Evolutionary conservation across 2,797 vertebrate species (phyloP).

Genomic region (Amblyopsis hoosieri): DNA sequence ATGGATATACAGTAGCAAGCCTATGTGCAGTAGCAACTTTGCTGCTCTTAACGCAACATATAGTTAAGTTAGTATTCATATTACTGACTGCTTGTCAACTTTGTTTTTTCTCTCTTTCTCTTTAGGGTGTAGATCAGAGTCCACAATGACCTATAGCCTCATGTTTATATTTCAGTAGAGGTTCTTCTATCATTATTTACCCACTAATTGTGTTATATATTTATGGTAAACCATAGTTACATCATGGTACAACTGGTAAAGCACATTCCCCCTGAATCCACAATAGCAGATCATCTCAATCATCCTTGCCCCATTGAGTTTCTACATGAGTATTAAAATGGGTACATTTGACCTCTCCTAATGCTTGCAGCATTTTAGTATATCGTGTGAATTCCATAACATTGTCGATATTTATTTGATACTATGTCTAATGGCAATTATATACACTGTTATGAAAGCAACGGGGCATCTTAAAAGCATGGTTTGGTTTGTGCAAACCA

Average conservation of each 20-base stretch:
- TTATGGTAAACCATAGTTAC: conserved; percentile 8
- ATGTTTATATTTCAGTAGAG: conserved; percentile 13
- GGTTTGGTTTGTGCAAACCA: conserved; percentile 7
- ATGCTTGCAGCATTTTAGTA: conserved; percentile 19
- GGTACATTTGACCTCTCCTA: conserved; percentile 19
- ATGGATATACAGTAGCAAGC: no score
- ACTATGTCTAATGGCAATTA: conserved; percentile 4
- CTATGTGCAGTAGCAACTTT: conserved; percentile 8
- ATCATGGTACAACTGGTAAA: conserved; percentile 31
- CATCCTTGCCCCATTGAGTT: conserved; percentile 22
- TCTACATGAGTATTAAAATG: conserved; percentile 22
- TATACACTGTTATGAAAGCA: neutral
- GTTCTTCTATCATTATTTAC: conserved; percentile 9
- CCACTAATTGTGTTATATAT: neutral
- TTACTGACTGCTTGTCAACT: no score
- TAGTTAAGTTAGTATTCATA: no score
- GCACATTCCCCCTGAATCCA: conserved; percentile 10
- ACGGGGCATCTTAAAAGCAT: neutral
- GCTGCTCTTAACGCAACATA: no score
- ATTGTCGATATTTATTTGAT: conserved; percentile 3
- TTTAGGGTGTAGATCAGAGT: no score
- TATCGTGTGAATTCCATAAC: conserved; percentile 10
- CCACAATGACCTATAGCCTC: neutral
- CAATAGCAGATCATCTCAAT: conserved; percentile 45
- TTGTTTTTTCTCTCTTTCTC: no score